Evolutionary conservation across 1,140 invertebrate species (phyloP), one percentile per base, ranked within the genome.

Genomic region (Brachionus asplanchnoidis): DNA sequence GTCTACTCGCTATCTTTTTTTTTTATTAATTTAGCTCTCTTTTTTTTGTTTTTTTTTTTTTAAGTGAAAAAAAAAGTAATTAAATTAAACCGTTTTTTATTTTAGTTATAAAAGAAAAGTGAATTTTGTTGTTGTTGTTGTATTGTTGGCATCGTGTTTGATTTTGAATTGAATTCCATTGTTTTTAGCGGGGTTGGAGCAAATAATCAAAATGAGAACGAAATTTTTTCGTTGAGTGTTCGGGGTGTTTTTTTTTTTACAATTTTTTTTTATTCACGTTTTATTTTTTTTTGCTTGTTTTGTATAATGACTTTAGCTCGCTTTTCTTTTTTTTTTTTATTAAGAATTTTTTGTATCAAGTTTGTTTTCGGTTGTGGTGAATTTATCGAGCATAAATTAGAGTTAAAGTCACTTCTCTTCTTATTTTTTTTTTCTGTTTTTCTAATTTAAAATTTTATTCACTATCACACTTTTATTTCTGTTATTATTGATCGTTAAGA

Each of bases 81-180:
- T 73, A 73, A 73, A 73, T 73, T 73, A 73, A 73, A 73, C 68
- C 68, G 68, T 73, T 73, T 73, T 73, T 73, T 56, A 56, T 66
- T 66, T 66, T 66, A 66, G 65, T 66, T 56, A 56, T 20, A 56
- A 56, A 56, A 56, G 65, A 9, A 28, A 28, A 14, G 12, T 2
- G 3, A 32, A 2, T 4, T 66, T 66, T 66, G 32, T 8, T 36
- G 23, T 36, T 73, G 36, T 73, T 73, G 6, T n/a, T 73, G n/a
- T n/a, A n/a, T n/a, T n/a, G n/a, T 36, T 36, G 32, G 3, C 2
- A 17, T 42, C 32, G n/a, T 14, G 1, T 12, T 32, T 32, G 1
- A 11, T 17, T 32, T 36, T n/a, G 32, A 73, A 73, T 28, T 28
- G 26, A 28, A 66, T 66, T 66, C 65, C 65, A 66, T 66, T 66